Percentiles rank a stretch among this genome's conserved stretches.
Evolutionary conservation across 2,797 vertebrate genomes (phyloP).

Genomic region (Scyliorhinus canicula): DNA sequence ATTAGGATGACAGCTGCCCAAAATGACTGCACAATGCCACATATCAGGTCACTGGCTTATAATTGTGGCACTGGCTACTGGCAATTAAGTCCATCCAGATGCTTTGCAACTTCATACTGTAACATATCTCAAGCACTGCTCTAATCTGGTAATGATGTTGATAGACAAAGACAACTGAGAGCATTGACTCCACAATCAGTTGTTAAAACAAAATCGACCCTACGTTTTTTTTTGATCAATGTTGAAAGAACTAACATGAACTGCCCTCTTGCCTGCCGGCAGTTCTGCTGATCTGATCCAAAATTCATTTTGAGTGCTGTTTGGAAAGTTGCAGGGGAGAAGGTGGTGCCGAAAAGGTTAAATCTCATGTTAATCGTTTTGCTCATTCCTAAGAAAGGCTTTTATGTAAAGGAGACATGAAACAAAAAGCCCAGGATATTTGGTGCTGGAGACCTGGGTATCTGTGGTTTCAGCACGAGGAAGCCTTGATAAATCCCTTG

Average conservation of each 20-base stretch:
- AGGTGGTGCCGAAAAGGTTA: neutral
- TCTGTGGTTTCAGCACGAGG: conserved; percentile 21
- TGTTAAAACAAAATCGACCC: neutral
- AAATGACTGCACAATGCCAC: conserved; percentile 11
- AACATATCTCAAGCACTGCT: conserved; percentile 26
- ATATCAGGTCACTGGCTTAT: conserved; percentile 9
- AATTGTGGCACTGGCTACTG: conserved; percentile 9
- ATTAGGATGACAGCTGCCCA: neutral
- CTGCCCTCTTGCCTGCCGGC: neutral
- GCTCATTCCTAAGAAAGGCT: neutral
- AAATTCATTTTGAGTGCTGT: neutral
- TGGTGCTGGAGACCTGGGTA: conserved; percentile 17
- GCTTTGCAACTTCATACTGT: neutral
- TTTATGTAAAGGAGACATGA: neutral
- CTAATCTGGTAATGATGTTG: conserved; percentile 18
- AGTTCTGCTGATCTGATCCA: neutral
- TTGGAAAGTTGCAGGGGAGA: neutral
- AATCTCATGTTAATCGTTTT: neutral
- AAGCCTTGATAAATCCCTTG: conserved; percentile 5
- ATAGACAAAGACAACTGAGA: neutral
- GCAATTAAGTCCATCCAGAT: conserved; percentile 13
- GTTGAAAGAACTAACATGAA: neutral
- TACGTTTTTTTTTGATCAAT: neutral
- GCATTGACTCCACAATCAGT: neutral
- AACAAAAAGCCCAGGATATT: conserved; percentile 3